phyloP scores from a whole-genome alignment of 2,797 vertebrate species.

The Chiloscyllium punctatum region DNA sequence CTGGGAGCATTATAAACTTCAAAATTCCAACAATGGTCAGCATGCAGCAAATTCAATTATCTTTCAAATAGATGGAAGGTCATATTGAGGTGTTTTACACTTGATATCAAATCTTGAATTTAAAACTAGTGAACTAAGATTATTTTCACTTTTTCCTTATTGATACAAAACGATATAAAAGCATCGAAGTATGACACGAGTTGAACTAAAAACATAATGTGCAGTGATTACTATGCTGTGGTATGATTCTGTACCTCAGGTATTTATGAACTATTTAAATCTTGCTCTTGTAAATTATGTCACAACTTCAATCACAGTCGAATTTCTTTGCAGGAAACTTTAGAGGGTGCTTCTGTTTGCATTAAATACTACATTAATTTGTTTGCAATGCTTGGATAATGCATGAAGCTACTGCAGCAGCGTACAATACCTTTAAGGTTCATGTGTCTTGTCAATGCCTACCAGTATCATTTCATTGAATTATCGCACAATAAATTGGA shows the following conservation, averaged over 20 bases:
- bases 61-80: neutral
- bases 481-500: neutral
- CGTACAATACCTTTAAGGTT: neutral
- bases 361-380: slow-evolving; percentile 6
- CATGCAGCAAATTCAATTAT: neutral
- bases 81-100: neutral
- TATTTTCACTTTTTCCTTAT: neutral
- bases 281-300: neutral
- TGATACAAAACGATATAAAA: neutral
- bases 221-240: neutral
- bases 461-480: neutral
- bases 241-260: neutral
- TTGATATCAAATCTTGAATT: neutral
- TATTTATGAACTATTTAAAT: neutral
- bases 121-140: neutral
- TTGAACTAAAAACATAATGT: neutral
- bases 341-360: neutral
- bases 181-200: neutral
- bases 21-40: neutral
- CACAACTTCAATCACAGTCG: neutral
- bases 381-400: neutral
- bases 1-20: neutral
- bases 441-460: neutral
- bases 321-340: neutral
- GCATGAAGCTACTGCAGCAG: neutral